These are phyloP conservation scores for Meteorus sp. DNA, from an alignment of 1,140 invertebrate genomes.

Conservation along the genomic window DNA sequence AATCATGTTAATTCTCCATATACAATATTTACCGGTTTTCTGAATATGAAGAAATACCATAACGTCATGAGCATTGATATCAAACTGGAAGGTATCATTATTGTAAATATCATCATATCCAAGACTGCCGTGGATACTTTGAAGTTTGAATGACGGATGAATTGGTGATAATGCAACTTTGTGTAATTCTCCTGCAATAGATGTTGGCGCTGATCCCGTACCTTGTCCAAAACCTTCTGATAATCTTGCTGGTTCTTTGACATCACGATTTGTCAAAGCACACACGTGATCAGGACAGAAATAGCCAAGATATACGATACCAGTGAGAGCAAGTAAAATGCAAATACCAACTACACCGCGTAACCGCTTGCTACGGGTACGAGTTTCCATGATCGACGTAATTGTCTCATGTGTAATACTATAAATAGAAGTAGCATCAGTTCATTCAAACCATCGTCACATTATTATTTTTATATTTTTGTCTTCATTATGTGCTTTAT, in stretches of 20 bases:
- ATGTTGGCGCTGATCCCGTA: conserved; percentile 63
- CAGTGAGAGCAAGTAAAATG: conserved; percentile 74
- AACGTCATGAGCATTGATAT: conserved; percentile 90
- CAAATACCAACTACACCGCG: conserved; percentile 77
- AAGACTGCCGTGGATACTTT: conserved; percentile 55
- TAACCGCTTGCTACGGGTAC: conserved; percentile 58
- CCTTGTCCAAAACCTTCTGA: conserved; percentile 47
- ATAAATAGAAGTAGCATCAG: conserved; percentile 41
- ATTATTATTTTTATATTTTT: conserved; percentile 45
- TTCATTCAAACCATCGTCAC: conserved; percentile 38
- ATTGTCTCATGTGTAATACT: conserved; percentile 37
- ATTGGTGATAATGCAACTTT: conserved; percentile 45
- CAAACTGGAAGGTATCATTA: conserved; percentile 83
- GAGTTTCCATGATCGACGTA: conserved; percentile 48
- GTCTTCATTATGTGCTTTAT: no score
- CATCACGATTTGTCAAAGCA: conserved; percentile 70
- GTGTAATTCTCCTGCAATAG: conserved; percentile 44
- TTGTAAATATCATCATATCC: conserved; percentile 77
- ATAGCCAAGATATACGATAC: conserved; percentile 84
- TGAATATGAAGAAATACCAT: conserved; percentile 99
- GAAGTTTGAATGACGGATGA: conserved; percentile 53
- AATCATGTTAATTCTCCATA: neutral
- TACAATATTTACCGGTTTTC: conserved; percentile 74
- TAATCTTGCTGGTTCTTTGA: conserved; percentile 51
- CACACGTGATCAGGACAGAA: conserved; percentile 86